A percentile compares a stretch with the other conserved stretches of the same genome.
These are phyloP conservation scores for Hemiprocne comata DNA, from an alignment of 2,113 vertebrate species.

Conservation along the genomic window DNA sequence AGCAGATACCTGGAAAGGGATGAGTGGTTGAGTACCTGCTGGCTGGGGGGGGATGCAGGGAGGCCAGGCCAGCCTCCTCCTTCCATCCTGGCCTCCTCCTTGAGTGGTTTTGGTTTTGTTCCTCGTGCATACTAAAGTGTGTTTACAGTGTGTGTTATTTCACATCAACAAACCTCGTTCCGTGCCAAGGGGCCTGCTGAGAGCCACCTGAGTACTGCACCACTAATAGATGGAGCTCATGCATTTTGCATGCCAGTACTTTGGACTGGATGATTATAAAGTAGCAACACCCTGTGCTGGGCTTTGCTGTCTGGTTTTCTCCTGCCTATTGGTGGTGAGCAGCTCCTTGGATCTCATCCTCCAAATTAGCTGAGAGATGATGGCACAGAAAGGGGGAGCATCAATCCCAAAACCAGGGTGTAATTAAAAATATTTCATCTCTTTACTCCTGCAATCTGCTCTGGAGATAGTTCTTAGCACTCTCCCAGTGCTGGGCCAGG, in stretches of 20 bases:
- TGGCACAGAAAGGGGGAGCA: not conserved
- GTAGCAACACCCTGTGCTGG: not conserved
- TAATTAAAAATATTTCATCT: not conserved
- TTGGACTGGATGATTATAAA: not conserved
- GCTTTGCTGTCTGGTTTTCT: not conserved
- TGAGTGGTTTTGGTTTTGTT: not conserved
- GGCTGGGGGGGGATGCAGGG: fast-evolving
- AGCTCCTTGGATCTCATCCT: not conserved
- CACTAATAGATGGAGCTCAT: not conserved
- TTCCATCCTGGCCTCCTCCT: not conserved
- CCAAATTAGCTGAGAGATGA: not conserved
- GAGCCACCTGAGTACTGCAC: not conserved
- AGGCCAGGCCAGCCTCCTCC: not conserved
- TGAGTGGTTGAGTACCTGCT: not conserved
- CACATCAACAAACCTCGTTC: not conserved
- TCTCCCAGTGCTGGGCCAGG: not conserved
- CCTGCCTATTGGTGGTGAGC: not conserved
- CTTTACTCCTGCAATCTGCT: not conserved
- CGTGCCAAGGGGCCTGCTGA: not conserved
- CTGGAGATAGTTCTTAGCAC: not conserved
- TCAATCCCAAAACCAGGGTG: not conserved
- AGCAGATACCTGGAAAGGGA: not conserved
- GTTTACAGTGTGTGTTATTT: not conserved
- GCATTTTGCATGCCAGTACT: not conserved
- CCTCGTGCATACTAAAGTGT: not conserved